A percentile compares a stretch with the other conserved stretches of the same genome.
These are phyloP conservation scores for Amphipyra tragopoginis DNA, from an alignment of 2,888 invertebrate species.

Conservation along the genomic window DNA sequence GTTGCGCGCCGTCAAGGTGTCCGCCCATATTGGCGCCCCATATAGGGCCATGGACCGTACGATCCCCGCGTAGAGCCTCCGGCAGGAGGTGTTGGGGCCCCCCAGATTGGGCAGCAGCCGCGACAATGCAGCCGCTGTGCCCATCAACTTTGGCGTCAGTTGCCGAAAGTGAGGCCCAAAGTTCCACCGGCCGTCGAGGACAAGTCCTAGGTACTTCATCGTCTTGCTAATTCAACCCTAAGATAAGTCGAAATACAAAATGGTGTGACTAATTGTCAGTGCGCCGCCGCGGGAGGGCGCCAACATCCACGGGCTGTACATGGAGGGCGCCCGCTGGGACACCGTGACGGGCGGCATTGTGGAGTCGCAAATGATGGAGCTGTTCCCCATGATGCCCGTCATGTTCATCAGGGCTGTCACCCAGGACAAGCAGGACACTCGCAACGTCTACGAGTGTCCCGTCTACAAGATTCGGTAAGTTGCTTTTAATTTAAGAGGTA, in stretches of 20 bases:
- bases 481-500: not conserved
- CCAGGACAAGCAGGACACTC: constrained; percentile 96
- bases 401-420: constrained; percentile 96
- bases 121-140: no score
- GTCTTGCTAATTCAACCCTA: no score
- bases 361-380: constrained; percentile 96
- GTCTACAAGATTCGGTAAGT: constrained; percentile 96
- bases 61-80: no score
- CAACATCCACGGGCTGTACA: constrained; percentile 95
- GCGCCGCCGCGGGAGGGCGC: constrained; percentile 97
- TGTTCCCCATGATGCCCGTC: constrained; percentile 97
- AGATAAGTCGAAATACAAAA: not conserved
- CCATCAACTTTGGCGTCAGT: no score
- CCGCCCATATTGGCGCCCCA: no score
- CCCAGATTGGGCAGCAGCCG: no score
- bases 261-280: constrained; percentile 70
- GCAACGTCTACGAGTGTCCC: constrained; percentile 97
- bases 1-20: no score
- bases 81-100: no score
- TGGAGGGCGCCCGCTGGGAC: constrained; percentile 99
- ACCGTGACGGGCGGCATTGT: constrained; percentile 93
- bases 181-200: no score
- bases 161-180: no score
- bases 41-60: no score
- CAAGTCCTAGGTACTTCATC: no score